Evolutionary conservation across 2,113 vertebrate species (phyloP), one percentile per base, ranked within the genome.

Genomic region (Amblyornis subalaris): DNA sequence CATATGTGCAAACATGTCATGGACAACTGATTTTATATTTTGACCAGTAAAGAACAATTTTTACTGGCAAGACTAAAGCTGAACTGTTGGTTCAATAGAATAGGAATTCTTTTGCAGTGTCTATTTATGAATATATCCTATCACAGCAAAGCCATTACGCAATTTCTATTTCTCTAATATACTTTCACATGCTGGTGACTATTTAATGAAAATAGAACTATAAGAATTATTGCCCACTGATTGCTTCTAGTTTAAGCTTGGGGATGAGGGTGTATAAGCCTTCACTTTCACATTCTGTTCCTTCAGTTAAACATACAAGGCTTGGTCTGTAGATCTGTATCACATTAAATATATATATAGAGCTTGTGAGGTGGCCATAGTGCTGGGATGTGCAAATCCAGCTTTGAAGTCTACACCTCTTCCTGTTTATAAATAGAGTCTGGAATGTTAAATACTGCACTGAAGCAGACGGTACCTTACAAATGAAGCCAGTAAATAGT

Each of bases 351-450:
- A 96, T 93, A 89, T 97, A 95, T 96, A 96, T 97, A 95, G 94
- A 98, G 96, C 93, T 96, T 93, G 89, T 94, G 95, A 97, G 97
- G 96, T 99, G 98, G 99, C 98, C 98, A 98, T 97, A 97, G 97
- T 97, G 96, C 96, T 97, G 97, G 94, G 94, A 97, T 96, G 95
- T 97, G 95, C 96, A 97, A 96, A 97, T 97, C 96, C 93, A 96
- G 83, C 93, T 90, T 92, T 84, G 95, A 97, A 97, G 95, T 95
- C 92, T 97, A 97, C 96, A 98, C 97, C 96, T 98, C 96, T 97
- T 98, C 94, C 95, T 93, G 96, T 96, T 97, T 98, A 98, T 97
- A 98, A 98, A 98, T 97, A 97, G 96, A 95, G 83, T 96, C 96
- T 94, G 96, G 97, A 98, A 98, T 97, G 97, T 97, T 97, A 95